Evolutionary conservation across 2,113 vertebrate genomes (phyloP).

Genomic region (Solenodon paradoxus): DNA sequence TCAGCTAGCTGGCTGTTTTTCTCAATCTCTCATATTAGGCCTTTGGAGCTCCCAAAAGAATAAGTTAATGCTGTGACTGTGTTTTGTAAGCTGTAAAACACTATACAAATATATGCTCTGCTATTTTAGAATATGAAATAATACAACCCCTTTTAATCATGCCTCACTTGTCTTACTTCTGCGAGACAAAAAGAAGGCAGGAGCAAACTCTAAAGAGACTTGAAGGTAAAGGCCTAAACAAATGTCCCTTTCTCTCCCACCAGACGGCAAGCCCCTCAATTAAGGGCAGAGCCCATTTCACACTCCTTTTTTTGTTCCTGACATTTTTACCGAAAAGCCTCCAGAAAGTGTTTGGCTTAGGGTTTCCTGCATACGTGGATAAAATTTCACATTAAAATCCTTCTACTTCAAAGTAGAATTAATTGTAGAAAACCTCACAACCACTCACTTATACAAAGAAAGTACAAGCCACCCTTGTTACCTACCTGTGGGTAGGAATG

Average conservation of each 20-base stretch:
- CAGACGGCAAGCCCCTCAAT: background rate
- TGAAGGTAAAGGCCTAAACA: background rate
- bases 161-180: conserved; percentile 12
- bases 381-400: background rate
- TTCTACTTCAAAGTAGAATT: background rate
- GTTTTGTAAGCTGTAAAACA: conserved; percentile 64
- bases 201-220: background rate
- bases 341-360: background rate
- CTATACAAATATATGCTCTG: conserved; percentile 49
- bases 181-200: background rate
- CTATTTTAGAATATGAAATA: conserved; percentile 57
- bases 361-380: background rate
- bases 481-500: background rate
- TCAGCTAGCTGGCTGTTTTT: conserved; percentile 50
- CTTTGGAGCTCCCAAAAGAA: conserved; percentile 59
- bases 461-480: background rate
- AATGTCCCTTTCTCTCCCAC: background rate
- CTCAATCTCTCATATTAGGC: conserved; percentile 51
- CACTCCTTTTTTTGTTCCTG: background rate
- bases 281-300: background rate
- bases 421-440: background rate
- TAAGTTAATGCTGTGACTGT: conserved; percentile 60
- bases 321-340: background rate
- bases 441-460: background rate
- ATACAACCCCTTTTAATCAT: conserved; percentile 33